Percentiles rank a stretch among this genome's conserved stretches.
Conservation (phyloP, 1,140 invertebrate genomes). For the Drosophila pandora region DNA sequence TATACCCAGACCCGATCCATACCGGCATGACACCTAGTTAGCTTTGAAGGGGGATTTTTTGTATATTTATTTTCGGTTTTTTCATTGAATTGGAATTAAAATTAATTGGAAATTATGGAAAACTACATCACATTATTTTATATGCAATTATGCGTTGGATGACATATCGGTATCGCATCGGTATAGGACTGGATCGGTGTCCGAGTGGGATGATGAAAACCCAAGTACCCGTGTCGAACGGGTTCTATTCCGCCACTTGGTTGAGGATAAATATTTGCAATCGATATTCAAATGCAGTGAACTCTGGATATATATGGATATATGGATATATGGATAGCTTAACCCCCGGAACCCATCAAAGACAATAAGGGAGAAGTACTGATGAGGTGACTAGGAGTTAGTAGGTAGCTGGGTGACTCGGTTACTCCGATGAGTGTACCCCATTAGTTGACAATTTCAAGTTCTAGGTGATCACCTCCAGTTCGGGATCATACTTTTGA, state of each 20-base stretch:
- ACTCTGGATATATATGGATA: neutral
- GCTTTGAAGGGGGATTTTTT: neutral
- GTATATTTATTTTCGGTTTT: neutral
- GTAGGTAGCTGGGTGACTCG: neutral
- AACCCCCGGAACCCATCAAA: neutral
- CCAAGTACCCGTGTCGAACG: no score
- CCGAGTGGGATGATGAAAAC: neutral
- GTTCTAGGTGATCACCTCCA: slow-evolving; percentile 26
- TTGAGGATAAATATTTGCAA: neutral
- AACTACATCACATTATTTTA: neutral
- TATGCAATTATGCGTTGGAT: no score
- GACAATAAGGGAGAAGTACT: no score
- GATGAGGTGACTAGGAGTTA: neutral
- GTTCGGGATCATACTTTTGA: slow-evolving; percentile 27
- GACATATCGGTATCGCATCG: no score
- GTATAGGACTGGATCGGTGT: neutral
- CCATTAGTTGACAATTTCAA: neutral
- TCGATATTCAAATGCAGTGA: neutral
- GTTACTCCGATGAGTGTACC: neutral
- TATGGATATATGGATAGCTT: neutral
- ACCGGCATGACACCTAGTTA: slow-evolving; percentile 1
- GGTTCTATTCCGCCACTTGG: neutral
- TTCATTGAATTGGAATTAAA: neutral
- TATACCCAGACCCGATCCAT: neutral
- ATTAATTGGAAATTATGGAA: neutral